Evolutionary conservation across 2,797 vertebrate species (phyloP).

Genomic region (Sylvia borin): DNA sequence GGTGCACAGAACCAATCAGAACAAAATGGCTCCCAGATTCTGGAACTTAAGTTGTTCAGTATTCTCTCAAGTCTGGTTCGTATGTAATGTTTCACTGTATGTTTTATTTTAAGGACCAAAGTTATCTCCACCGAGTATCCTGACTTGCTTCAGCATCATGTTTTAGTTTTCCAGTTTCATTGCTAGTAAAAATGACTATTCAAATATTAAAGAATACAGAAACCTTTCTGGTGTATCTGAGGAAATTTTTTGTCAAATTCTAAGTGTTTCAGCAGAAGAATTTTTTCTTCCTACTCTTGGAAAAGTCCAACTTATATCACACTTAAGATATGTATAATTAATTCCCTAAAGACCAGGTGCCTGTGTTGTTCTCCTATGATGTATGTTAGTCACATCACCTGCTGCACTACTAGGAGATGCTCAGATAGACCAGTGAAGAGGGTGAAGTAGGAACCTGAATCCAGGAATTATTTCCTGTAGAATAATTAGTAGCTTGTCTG

Average conservation of each 20-base stretch:
- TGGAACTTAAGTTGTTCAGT: not conserved
- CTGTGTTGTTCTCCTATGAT: not conserved
- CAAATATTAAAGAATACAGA: not conserved
- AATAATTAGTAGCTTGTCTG: not conserved
- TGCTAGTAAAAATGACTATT: not conserved
- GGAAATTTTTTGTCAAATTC: not conserved
- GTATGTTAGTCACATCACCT: slow-evolving; percentile 32
- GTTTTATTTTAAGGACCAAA: not conserved
- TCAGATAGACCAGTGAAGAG: slow-evolving; percentile 1
- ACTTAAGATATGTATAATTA: not conserved
- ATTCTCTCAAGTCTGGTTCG: not conserved
- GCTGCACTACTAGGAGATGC: not conserved
- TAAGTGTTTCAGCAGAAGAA: not conserved
- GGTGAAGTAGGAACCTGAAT: not conserved
- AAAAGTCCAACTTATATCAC: not conserved
- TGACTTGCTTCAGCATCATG: not conserved
- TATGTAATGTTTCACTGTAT: not conserved
- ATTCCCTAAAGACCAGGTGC: not conserved
- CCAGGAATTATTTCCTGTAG: not conserved
- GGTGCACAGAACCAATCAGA: not conserved
- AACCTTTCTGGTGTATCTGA: not conserved
- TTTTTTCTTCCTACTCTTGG: not conserved
- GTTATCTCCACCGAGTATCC: not conserved
- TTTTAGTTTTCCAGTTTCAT: not conserved
- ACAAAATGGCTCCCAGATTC: not conserved